Evolutionary conservation across 2,113 vertebrate species (phyloP), one percentile per base, ranked within the genome.

Genomic region (Equus przewalskii): DNA sequence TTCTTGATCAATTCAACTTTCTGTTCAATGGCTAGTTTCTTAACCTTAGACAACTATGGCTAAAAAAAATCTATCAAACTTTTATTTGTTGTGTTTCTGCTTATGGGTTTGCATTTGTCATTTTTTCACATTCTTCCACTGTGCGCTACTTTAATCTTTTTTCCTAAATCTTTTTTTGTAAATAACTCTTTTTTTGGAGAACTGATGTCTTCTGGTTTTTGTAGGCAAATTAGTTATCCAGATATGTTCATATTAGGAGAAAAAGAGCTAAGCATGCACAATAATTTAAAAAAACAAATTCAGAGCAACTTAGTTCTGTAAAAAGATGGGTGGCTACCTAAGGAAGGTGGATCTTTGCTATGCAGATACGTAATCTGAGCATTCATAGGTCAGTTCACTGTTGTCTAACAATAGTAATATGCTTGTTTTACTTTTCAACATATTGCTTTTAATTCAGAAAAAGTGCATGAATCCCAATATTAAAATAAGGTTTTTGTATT

Each of bases 401-500:
- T 28, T 54, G 7, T 86, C 75, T 94, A 76, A 78, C 69, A 78
- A 10, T 54, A 30, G 30, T 73, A 65, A 30, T 3, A 6, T 24
- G 5, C 9, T 69, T 46, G 13, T 64, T 94, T 96, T 58, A 30
- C 24, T 84, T 90, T 65, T 84, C 16, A 65, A 41, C 16, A 5
- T 19, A 18, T n/a, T 84, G 56, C n/a, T 82, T 96, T 81, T 96
- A 49, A 73, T 91, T 79, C 73, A 83, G 26, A 76, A 90, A 49
- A 26, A 41, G 7, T 73, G 3, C 16, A 24, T 30, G 13, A 67
- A 44, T 75, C 6, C n/a, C 60, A 58, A 26, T 60, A n/a, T 56
- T 46, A 91, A 79, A 81, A 46, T 60, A 56, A 82, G 33, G 56
- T 82, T 60, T 81, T 64, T 87, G 6, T 44, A 89, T 82, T 67